Evolutionary conservation across 2,888 invertebrate species (phyloP), one percentile per base, ranked within the genome.

Genomic region (Seira musarum): DNA sequence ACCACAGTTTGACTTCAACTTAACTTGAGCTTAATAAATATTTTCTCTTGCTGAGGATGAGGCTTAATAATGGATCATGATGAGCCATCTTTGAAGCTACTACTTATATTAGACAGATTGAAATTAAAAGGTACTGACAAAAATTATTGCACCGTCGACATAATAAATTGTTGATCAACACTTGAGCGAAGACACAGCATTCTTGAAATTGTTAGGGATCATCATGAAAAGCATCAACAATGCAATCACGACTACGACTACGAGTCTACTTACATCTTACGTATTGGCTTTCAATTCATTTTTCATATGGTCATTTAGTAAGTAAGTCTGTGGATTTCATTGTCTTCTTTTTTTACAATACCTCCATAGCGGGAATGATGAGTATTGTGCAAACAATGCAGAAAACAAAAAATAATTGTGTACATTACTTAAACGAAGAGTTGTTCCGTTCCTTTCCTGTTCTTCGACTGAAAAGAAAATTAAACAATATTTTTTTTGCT

Each of bases 101-200:
- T 63, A 60, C 8, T 65, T 60, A 61, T 21, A 13, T 68, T 73
- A 24, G 73, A 68, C 78, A 79, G 67, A 68, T 69, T 79, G 79
- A 79, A 79, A 79, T 73, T 79, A 79, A 73, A 79, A 79, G 79
- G 68, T 79, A 69, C 79, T 79, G 68, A 68, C 79, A 79, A 79
- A 40, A 79, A 79, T 79, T 79, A 79, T 79, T 79, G 73, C 79
- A 64, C 65, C 68, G 79, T 73, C 79, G 73, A 79, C 79, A 73
- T 79, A 79, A 79, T 79, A 79, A 79, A 79, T 79, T 79, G 73
- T 73, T 73, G 79, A 79, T 79, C 79, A 79, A 60, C 72, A 72
- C 78, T 25, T 57, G 8, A 2, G 66, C 25, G 22, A 61, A 25
- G 21, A 63, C 22, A 57, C 22, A 67, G 25, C 49, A 53, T n/a